Conservation (phyloP, 2,888 invertebrate genomes). For the Stictocephala bisonia region DNA sequence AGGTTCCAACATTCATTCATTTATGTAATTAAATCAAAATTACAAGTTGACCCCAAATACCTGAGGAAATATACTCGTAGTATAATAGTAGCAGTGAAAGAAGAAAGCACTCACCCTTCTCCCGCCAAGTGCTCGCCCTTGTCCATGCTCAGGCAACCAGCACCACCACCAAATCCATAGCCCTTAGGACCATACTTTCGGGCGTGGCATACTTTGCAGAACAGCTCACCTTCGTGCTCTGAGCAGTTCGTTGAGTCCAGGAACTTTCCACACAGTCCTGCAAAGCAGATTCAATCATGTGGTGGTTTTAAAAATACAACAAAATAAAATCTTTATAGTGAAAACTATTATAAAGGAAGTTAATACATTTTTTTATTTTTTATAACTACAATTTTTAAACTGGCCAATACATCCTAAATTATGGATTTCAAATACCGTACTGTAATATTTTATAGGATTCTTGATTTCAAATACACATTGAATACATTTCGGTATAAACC, state of each 20-base stretch:
- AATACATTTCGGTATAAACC: too few species aligned
- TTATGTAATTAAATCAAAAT: too few species aligned
- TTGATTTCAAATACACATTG: too few species aligned
- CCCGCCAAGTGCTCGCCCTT: conserved; percentile 87
- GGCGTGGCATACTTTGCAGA: conserved; percentile 97
- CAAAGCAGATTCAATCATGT: not conserved
- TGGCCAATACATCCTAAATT: not conserved
- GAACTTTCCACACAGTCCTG: conserved; percentile 96
- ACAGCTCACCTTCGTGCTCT: conserved; percentile 96
- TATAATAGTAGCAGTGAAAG: too few species aligned
- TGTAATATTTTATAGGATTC: too few species aligned
- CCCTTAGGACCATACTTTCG: conserved; percentile 99
- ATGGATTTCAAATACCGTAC: too few species aligned
- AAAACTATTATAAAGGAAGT: not conserved
- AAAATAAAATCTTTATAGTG: not conserved
- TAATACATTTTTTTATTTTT: not conserved
- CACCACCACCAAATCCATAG: conserved; percentile 98
- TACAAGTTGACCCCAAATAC: too few species aligned
- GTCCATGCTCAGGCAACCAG: conserved; percentile 97
- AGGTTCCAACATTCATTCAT: too few species aligned
- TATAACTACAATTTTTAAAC: not conserved
- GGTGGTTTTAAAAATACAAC: too few species aligned
- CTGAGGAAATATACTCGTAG: too few species aligned
- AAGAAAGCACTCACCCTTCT: conserved; percentile 76
- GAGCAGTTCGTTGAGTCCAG: conserved; percentile 98